phyloP scores from a whole-genome alignment of 2,113 vertebrate species.

The Myotis brandtii region DNA sequence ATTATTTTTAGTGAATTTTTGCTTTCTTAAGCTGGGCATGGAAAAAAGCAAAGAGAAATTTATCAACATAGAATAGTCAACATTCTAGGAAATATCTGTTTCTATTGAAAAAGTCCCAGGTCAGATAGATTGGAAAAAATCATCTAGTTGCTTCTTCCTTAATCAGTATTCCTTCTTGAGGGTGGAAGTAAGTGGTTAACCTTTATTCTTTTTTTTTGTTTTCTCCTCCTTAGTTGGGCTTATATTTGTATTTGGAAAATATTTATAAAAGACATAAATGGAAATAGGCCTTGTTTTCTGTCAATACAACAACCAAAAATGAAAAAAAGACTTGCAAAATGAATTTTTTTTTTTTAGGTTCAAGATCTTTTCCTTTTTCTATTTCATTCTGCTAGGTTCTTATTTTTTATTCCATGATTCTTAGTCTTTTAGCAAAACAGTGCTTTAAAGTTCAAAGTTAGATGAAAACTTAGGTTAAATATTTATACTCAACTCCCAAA shows the following conservation, averaged over 20 bases:
- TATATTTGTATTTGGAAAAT: slow-evolving; percentile 15
- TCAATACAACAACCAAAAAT: background rate
- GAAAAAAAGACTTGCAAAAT: background rate
- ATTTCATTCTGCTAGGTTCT: background rate
- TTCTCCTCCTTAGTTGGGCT: background rate
- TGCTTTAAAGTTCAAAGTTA: background rate
- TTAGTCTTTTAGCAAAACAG: background rate
- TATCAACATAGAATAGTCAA: background rate
- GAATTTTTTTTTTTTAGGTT: background rate
- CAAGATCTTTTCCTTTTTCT: background rate
- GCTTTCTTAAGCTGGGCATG: background rate
- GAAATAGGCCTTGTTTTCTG: background rate
- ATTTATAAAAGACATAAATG: background rate
- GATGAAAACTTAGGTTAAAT: background rate
- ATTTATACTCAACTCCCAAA: background rate
- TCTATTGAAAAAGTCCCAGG: background rate
- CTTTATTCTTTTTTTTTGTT: background rate
- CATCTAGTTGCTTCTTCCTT: background rate
- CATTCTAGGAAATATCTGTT: background rate
- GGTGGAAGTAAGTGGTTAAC: background rate
- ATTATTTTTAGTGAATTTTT: slow-evolving; percentile 11
- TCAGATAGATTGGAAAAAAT: background rate
- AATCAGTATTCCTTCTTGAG: background rate
- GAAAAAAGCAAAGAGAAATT: background rate
- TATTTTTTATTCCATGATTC: background rate